Evolutionary conservation across 92 coral and sea anemone species (phyloP), one percentile per base, ranked within the genome.

Genomic region (Parazoanthus darwini): DNA sequence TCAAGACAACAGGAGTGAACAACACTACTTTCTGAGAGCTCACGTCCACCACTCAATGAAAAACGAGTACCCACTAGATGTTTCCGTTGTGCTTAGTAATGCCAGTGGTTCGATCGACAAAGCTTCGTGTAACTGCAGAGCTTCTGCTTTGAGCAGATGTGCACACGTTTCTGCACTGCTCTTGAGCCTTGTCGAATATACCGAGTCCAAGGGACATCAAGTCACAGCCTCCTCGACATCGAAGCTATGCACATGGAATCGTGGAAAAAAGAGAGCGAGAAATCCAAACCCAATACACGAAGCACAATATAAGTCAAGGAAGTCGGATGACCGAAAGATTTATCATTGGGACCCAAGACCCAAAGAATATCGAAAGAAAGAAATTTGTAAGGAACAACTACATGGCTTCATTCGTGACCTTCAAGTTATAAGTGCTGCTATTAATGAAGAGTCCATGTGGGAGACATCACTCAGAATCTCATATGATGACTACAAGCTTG

Each of bases 261-360:
- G 89, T 36, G 89, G 89, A 26, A 87, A 87, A 63, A 87, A 87
- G 75, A 78, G 89, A 87, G 89, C 84, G 23, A 87, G 56, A 87
- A 29, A 86, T 16, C 80, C 80, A 26, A 37, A 75, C 50, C 81
- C 74, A 7, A 25, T 87, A 18, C 89, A 87, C 33, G 46, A 87
- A 59, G 80, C 85, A 1, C 3, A 63, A 54, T 87, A 87, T 43
- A 87, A 87, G 65, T 87, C 90, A 35, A 87, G 77, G 29, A 78
- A 78, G 68, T 58, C 66, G 2, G 46, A 6, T 6, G 89, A 56
- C 54, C 73, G 89, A 77, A 44, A 48, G 76, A 63, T 86, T 11
- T 86, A 58, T 44, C 5, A 86, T 25, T 76, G 83, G 89, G 89
- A 86, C 58, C 89, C 89, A 25, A 77, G 89, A 70, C 86, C 86